Evolutionary conservation across 2,113 vertebrate genomes (phyloP).

Genomic region (Notechis scutatus): DNA sequence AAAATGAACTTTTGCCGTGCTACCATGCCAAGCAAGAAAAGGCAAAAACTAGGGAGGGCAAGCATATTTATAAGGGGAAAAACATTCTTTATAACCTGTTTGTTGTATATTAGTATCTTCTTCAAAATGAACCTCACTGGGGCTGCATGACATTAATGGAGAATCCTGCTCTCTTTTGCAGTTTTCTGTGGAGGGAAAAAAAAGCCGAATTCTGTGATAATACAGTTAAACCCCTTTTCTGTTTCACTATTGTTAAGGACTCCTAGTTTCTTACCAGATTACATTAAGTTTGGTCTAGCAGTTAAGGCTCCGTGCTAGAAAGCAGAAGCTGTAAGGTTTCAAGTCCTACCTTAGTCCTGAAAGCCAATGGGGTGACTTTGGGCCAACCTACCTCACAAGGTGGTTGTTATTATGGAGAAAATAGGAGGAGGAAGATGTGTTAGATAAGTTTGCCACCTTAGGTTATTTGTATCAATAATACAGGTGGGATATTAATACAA

Average conservation of each 20-base stretch:
- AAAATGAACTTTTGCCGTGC: background rate
- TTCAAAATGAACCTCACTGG: slow-evolving; percentile 54
- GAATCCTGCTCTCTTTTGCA: slow-evolving; percentile 58
- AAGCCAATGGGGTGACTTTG: background rate
- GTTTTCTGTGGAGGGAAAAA: slow-evolving; percentile 63
- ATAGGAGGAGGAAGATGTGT: background rate
- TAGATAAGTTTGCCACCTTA: background rate
- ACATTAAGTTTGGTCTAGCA: background rate
- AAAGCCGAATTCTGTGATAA: background rate
- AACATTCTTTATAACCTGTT: slow-evolving; percentile 21
- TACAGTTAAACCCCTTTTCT: background rate
- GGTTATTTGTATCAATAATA: background rate
- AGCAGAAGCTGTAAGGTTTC: background rate
- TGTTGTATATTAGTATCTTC: slow-evolving; percentile 59
- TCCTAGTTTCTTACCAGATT: background rate
- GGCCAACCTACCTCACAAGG: background rate
- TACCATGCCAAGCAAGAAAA: background rate
- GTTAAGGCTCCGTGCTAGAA: background rate
- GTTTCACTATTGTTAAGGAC: background rate
- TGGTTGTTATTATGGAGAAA: background rate
- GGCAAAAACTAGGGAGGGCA: background rate
- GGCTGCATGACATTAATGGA: slow-evolving; percentile 44
- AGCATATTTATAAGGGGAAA: background rate
- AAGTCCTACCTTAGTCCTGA: background rate
- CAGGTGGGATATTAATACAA: background rate